A percentile compares a stretch with the other conserved stretches of the same genome.
Conservation (phyloP, 1,140 invertebrate genomes). For the Aphaenogaster ashmeadi region DNA sequence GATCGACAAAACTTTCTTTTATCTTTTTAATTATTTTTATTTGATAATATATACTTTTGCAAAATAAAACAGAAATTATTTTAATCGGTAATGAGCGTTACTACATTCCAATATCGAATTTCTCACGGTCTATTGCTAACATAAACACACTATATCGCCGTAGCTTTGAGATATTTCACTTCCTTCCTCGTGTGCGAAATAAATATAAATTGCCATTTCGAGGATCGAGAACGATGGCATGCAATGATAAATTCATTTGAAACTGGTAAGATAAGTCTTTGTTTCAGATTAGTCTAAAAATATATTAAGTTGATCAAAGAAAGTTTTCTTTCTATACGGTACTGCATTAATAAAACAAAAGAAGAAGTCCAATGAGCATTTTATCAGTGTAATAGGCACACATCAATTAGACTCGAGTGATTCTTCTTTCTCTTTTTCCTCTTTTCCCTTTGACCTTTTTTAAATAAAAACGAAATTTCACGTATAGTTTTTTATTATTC, state of each 20-base stretch:
- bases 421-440: not conserved
- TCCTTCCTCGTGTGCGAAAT: not conserved
- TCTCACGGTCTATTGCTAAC: not conserved
- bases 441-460: not conserved
- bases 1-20: not conserved
- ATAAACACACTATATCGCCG: not conserved
- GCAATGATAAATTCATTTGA: conserved; percentile 6
- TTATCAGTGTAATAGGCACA: not conserved
- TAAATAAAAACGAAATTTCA: not conserved
- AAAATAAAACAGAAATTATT: conserved; percentile 3
- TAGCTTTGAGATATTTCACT: not conserved
- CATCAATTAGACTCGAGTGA: not conserved
- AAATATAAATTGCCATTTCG: not conserved
- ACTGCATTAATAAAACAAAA: not conserved
- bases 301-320: not conserved
- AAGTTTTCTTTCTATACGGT: not conserved
- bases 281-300: not conserved
- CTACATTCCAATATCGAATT: not conserved
- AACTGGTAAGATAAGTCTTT: not conserved
- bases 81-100: not conserved
- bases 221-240: not conserved
- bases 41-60: not conserved
- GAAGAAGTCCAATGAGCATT: not conserved
- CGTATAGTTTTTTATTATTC: not conserved
- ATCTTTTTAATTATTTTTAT: not conserved